Evolutionary conservation across 2,888 invertebrate species (phyloP), one percentile per base, ranked within the genome.

Genomic region (Rotaria socialis): DNA sequence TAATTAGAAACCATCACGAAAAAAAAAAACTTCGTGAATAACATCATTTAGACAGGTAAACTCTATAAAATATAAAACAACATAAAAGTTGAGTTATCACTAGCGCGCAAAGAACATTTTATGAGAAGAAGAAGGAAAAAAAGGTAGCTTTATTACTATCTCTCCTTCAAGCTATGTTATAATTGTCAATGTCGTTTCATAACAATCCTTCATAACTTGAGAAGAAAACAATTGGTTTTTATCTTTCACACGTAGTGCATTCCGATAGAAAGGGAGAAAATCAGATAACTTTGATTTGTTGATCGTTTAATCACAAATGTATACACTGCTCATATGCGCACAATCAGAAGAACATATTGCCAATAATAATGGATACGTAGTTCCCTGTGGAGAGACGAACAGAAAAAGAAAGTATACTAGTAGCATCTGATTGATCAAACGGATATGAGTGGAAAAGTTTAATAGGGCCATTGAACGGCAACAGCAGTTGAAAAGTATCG

Each of bases 401-500:
- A 14, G 27, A 60, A 27, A 27, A n/a, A 60, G 4, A 60, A 67
- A 35, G 35, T 35, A 27, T 2, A 67, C 16, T 19, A 27, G 35
- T 27, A 67, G 41, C 67, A 67, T 67, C 67, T 67, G 67, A 67
- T 67, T 67, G 67, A 67, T 67, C 67, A 67, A 67, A 67, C 67
- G 67, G 67, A 67, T 67, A 35, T 41, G 67, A 67, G 67, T 67
- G 35, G 67, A 67, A 67, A 67, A 67, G 67, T 67, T 67, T 67
- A 67, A 67, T 67, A 67, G 67, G 67, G 67, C 67, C 67, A 67
- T 67, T 67, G 67, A 67, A 67, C 67, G 67, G 67, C 67, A 67
- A 27, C 67, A 67, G 67, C 67, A 67, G 67, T 67, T 67, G 6
- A 7, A 67, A 67, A 67, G 67, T 67, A 35, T 67, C 67, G 67